Evolutionary conservation across 1,140 invertebrate species (phyloP).

Genomic region (Scylla paramamosain): DNA sequence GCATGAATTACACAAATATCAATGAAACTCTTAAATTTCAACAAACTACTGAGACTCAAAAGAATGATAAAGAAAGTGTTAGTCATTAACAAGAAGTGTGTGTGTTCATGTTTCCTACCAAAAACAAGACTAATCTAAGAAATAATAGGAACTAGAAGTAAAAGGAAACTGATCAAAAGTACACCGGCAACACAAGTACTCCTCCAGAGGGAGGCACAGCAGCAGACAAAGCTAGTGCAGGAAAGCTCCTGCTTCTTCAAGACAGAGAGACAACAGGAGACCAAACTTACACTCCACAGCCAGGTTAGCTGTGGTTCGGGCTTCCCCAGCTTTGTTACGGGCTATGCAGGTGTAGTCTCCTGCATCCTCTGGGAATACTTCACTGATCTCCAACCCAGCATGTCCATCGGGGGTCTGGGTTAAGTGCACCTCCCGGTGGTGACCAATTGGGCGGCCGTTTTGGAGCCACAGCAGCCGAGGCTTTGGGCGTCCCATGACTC

Average conservation of each 20-base stretch:
- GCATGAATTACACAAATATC: background rate
- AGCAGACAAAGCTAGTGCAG: background rate
- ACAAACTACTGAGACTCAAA: background rate
- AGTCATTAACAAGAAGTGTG: background rate
- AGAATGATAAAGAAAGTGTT: background rate
- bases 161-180: background rate
- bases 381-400: slow-evolving; percentile 91
- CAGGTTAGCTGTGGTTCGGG: slow-evolving; percentile 88
- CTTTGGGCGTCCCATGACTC: slow-evolving; percentile 88
- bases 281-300: slow-evolving; percentile 85
- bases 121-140: background rate
- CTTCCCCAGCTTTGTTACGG: slow-evolving; percentile 91
- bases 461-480: slow-evolving; percentile 92
- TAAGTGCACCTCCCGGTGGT: slow-evolving; percentile 89
- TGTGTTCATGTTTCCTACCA: slow-evolving; percentile 6
- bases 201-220: background rate
- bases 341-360: slow-evolving; percentile 92
- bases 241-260: background rate
- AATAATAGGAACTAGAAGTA: background rate
- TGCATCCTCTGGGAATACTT: slow-evolving; percentile 96
- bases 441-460: slow-evolving; percentile 86
- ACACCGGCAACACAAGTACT: background rate
- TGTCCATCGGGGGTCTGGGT: slow-evolving; percentile 88
- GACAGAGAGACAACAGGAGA: background rate
- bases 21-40: background rate